phyloP scores from a whole-genome alignment of 53 echinoderm and acorn worm species.

The Paelopatides confundens region DNA sequence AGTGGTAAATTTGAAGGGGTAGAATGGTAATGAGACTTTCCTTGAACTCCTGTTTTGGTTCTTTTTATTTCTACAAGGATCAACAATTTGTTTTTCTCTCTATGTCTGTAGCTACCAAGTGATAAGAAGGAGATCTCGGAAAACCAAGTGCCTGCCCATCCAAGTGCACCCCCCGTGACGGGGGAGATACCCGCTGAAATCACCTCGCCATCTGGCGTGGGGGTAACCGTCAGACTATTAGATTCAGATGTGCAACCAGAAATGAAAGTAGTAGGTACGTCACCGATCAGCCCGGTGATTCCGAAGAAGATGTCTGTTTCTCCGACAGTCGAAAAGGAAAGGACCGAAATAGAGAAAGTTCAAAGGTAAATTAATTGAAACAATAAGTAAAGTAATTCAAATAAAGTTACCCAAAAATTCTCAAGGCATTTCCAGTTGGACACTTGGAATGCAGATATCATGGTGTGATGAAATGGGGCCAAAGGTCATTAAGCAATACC shows the following conservation, averaged over 20 bases:
- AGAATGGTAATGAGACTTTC: too few relatives aligned
- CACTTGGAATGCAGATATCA: too few relatives aligned
- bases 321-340: neutral
- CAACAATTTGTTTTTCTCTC: too few relatives aligned
- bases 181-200: neutral
- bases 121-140: neutral
- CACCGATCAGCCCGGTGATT: neutral
- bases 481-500: too few relatives aligned
- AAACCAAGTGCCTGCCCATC: conserved; percentile 46
- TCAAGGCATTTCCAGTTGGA: too few relatives aligned
- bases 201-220: neutral
- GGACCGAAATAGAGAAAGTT: neutral
- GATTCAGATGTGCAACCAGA: neutral
- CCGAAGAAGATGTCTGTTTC: neutral
- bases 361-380: neutral
- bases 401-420: too few relatives aligned
- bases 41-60: too few relatives aligned
- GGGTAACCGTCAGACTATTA: neutral
- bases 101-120: neutral
- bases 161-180: neutral
- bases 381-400: too few relatives aligned
- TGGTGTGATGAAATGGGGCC: too few relatives aligned
- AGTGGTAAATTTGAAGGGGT: too few relatives aligned
- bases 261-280: neutral
- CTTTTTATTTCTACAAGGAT: too few relatives aligned